Conservation (phyloP, 2,888 invertebrate species). For the Hetaerina titia region DNA sequence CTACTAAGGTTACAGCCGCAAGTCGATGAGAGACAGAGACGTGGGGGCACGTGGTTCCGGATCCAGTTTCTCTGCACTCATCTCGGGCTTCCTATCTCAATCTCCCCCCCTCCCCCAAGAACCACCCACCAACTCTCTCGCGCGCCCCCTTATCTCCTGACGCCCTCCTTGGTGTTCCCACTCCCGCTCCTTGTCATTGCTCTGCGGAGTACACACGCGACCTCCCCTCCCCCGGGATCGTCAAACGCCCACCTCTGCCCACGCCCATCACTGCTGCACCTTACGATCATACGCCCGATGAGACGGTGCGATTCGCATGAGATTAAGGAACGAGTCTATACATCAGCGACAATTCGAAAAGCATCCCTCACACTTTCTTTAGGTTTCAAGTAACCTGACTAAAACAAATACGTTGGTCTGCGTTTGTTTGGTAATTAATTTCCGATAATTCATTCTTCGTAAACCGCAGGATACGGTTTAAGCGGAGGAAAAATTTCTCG, state of each 20-base stretch:
- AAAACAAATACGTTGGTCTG: too few relatives aligned
- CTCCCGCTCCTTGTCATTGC: neutral
- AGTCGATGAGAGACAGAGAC: neutral
- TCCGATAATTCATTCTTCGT: too few relatives aligned
- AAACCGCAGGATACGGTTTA: too few relatives aligned
- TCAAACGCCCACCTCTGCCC: too few relatives aligned
- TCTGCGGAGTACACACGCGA: neutral
- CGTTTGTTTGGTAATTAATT: too few relatives aligned
- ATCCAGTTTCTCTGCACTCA: constrained; percentile 11
- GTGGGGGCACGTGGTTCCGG: neutral
- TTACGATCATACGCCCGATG: neutral
- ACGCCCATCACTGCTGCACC: neutral
- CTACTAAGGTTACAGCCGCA: constrained; percentile 33
- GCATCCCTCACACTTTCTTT: too few relatives aligned
- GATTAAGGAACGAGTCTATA: too few relatives aligned
- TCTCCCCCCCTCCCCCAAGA: neutral
- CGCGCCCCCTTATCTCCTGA: neutral
- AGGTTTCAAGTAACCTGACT: too few relatives aligned
- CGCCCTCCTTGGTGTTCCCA: neutral
- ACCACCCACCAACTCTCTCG: neutral
- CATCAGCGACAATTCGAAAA: too few relatives aligned
- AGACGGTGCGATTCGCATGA: too few relatives aligned
- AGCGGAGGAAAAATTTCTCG: too few relatives aligned
- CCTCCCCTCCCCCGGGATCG: neutral
- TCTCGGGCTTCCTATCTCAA: neutral